Evolutionary conservation across 1,140 invertebrate genomes (phyloP).

Genomic region (Rhynchophorus ferrugineus): DNA sequence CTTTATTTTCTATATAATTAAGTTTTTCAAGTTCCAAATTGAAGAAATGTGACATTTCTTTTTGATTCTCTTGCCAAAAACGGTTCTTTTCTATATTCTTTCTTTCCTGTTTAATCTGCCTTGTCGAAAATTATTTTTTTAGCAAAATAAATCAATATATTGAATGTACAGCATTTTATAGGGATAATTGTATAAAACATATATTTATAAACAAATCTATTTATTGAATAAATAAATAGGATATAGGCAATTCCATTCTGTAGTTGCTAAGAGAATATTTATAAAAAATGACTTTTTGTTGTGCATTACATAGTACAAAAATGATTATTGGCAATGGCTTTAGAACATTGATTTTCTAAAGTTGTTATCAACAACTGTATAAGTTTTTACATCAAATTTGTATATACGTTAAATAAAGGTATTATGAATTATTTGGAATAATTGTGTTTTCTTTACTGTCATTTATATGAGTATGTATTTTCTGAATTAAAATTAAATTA

Average conservation of each 20-base stretch:
- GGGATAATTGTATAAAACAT: neutral
- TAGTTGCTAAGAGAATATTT: constrained; percentile 6
- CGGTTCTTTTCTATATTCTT: too few relatives aligned
- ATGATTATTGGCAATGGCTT: constrained; percentile 2
- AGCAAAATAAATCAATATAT: too few relatives aligned
- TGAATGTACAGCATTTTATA: neutral
- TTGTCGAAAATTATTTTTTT: too few relatives aligned
- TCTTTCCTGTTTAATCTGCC: too few relatives aligned
- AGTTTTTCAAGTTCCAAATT: too few relatives aligned
- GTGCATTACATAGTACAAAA: constrained; percentile 31
- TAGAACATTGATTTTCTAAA: neutral
- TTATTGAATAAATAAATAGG: neutral
- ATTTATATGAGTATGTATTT: too few relatives aligned
- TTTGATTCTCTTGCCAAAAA: too few relatives aligned
- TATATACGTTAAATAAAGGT: neutral
- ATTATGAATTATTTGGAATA: neutral
- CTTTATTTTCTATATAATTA: too few relatives aligned
- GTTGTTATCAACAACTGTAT: neutral
- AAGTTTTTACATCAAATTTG: neutral
- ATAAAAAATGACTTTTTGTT: constrained; percentile 12
- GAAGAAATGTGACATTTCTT: too few relatives aligned
- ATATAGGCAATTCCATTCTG: neutral
- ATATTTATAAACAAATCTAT: neutral
- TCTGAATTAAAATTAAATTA: too few relatives aligned
- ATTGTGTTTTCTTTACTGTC: too few relatives aligned